Evolutionary conservation across 2,113 vertebrate species (phyloP).

Genomic region (Megaceryle maxima): DNA sequence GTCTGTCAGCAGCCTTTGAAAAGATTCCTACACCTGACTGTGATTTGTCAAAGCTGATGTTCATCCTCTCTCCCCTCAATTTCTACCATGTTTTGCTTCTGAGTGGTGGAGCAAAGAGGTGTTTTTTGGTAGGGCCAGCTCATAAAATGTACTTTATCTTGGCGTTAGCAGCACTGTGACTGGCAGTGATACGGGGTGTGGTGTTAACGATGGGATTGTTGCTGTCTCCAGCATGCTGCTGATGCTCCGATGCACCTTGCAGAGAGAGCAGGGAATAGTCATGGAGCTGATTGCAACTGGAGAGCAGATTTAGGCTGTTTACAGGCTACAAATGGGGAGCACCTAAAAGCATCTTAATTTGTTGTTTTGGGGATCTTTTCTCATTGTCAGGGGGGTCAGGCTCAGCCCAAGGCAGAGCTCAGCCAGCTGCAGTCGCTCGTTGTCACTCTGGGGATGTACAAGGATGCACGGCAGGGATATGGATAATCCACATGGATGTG

Average conservation of each 20-base stretch:
- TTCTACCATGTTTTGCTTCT: not conserved
- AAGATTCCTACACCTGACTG: not conserved
- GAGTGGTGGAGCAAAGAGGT: not conserved
- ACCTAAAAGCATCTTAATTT: not conserved
- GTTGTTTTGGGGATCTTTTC: not conserved
- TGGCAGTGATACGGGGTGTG: too few relatives aligned
- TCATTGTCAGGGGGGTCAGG: not conserved
- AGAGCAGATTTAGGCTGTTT: too few relatives aligned
- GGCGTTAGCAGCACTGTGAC: fast-evolving
- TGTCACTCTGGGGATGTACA: not conserved
- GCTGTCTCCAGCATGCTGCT: too few relatives aligned
- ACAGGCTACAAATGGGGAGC: too few relatives aligned
- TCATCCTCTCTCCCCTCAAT: not conserved
- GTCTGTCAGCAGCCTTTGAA: not conserved
- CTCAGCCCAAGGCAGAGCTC: not conserved
- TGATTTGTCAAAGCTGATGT: not conserved
- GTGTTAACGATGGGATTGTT: too few relatives aligned
- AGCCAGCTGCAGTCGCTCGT: not conserved
- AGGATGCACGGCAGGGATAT: too few relatives aligned
- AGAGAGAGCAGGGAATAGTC: too few relatives aligned
- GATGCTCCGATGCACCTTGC: too few relatives aligned
- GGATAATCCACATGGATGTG: not conserved
- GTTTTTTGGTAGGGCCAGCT: not conserved
- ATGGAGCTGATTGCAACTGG: not conserved
- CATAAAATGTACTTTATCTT: too few relatives aligned